Conservation (phyloP, 2,113 vertebrate species). For the Vanacampus margaritifer region DNA sequence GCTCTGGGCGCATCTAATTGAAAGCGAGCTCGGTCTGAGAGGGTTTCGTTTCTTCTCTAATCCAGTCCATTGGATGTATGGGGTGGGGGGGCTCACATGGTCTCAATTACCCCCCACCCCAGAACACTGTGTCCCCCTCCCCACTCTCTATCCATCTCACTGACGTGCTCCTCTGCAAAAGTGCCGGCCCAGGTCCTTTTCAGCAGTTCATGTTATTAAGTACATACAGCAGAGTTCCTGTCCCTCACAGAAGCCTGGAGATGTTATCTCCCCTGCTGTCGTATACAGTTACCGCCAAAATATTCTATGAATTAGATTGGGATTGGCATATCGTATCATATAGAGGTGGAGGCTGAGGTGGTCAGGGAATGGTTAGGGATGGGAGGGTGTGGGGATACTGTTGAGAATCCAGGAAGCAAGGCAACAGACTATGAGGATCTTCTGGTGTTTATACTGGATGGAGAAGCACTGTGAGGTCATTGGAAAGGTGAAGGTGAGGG, state of each 20-base stretch:
- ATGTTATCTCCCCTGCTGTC: conserved; percentile 89
- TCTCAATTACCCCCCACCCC: conserved; percentile 92
- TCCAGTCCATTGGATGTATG: conserved; percentile 76
- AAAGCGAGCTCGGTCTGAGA: conserved; percentile 92
- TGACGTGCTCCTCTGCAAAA: conserved; percentile 77
- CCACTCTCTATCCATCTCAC: conserved; percentile 70
- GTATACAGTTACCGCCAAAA: conserved; percentile 94
- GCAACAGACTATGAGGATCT: conserved; percentile 64
- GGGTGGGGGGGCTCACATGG: conserved; percentile 89
- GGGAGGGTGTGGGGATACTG: conserved; percentile 26
- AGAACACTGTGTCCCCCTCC: conserved; percentile 79
- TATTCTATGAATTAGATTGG: conserved; percentile 91
- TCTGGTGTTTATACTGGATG: conserved; percentile 70
- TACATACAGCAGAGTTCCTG: conserved; percentile 94
- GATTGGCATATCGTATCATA: conserved; percentile 73
- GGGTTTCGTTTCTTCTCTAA: conserved; percentile 91
- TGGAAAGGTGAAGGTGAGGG: conserved; percentile 40
- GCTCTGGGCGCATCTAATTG: conserved; percentile 98
- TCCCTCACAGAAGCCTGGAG: conserved; percentile 90
- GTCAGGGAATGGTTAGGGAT: conserved; percentile 48
- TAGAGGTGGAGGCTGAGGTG: conserved; percentile 62
- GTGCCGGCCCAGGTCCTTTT: conserved; percentile 70
- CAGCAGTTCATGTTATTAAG: conserved; percentile 95
- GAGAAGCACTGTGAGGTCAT: conserved; percentile 52
- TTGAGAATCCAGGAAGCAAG: conserved; percentile 31